Evolutionary conservation across 2,113 vertebrate genomes (phyloP).

Genomic region (Grantiella picta): DNA sequence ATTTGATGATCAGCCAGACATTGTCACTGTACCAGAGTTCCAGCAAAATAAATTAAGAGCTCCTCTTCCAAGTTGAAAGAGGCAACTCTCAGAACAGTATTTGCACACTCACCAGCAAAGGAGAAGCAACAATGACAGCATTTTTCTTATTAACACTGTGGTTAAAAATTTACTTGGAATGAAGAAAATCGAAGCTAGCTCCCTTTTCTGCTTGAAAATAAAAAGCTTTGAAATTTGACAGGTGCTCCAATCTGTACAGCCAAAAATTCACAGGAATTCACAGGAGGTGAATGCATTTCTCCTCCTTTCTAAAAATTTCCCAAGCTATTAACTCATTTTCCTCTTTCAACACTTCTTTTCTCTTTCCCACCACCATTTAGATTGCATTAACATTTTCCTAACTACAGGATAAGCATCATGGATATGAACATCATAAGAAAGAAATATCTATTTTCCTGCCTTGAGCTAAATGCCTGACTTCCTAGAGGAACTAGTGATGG

Average conservation of each 20-base stretch:
- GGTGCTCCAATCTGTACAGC: background rate
- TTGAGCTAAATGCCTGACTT: background rate
- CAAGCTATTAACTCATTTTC: background rate
- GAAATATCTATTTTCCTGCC: background rate
- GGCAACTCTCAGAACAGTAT: background rate
- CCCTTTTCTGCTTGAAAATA: background rate
- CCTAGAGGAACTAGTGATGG: background rate
- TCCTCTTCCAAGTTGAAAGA: background rate
- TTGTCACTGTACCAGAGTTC: background rate
- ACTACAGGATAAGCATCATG: rapidly evolving
- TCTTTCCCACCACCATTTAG: background rate
- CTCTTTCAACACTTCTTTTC: background rate
- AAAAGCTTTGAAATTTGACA: background rate
- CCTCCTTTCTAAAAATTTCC: background rate
- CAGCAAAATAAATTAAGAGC: background rate
- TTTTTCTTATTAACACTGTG: background rate
- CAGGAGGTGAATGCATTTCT: background rate
- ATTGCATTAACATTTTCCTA: background rate
- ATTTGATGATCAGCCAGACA: background rate
- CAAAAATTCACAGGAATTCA: background rate
- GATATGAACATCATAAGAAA: background rate
- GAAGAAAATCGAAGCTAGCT: background rate
- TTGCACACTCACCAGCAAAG: background rate
- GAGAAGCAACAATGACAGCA: background rate
- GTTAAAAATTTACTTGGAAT: background rate